Conservation (phyloP, 2,888 invertebrate genomes). For the Philhelius pedissequus region DNA sequence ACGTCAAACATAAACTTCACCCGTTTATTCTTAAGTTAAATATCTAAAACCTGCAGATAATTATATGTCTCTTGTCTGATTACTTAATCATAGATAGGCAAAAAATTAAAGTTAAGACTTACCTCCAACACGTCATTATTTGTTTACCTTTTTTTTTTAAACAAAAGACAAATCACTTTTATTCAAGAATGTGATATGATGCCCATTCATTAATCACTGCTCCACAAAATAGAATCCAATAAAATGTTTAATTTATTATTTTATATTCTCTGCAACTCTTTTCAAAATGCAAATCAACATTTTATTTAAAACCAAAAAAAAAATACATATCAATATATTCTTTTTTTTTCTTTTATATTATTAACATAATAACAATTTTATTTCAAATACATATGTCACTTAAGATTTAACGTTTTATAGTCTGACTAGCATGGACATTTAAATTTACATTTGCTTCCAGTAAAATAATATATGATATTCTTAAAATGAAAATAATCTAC, state of each 20-base stretch:
- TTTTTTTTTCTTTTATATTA: not conserved
- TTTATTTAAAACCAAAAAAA: not conserved
- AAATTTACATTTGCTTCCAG: not conserved
- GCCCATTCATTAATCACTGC: not conserved
- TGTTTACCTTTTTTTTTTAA: not conserved
- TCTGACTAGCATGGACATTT: slow-evolving; percentile 2
- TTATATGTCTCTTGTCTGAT: not conserved
- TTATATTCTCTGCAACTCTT: not conserved
- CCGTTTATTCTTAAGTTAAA: not conserved
- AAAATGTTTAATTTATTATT: not conserved
- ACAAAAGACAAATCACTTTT: not conserved
- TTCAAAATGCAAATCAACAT: not conserved
- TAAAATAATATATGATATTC: not conserved
- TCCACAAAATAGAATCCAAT: not conserved
- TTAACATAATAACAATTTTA: slow-evolving; percentile 1
- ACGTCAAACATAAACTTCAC: not conserved
- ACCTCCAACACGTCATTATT: not conserved
- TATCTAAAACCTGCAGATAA: not conserved
- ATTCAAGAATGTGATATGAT: not conserved
- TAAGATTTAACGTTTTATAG: not conserved
- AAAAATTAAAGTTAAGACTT: not conserved
- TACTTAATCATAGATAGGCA: not conserved
- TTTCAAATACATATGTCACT: not conserved
- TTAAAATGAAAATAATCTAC: not conserved
- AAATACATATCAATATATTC: not conserved